Base-by-base conservation (phyloP, 2,797 vertebrate genomes). In the Microchirus variegatus region DNA sequence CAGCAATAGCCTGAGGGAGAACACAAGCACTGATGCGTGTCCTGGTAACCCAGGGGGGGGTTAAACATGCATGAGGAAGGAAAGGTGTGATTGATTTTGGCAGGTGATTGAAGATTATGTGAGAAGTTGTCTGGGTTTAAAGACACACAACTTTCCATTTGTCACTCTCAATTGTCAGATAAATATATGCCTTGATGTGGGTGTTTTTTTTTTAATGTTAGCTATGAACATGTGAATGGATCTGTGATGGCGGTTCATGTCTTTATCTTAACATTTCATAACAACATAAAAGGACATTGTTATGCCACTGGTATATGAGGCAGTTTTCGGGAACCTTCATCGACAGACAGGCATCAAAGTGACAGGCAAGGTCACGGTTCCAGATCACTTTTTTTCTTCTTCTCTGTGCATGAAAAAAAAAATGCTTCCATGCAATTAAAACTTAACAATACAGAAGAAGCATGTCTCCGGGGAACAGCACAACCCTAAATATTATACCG, bases 1-100 rank as follows among this genome's bases (percentile, higher is more conserved):
- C 78, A 79, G 77, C 72, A 52, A 10, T 78, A 79, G 77, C 74
- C 79, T 48, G 72, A 67, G 77, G 77, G 71, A 72, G 78, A 68
- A 82, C 65, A 75, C 64, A 59, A 53, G 75, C 80, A 59, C 58
- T 80, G 74, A 80, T 77, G 84, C 70, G 65, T 78, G 74, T 75
- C 85, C 71, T 62, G 70, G 79, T 55, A 77, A 86, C 73, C 57
- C 52, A 53, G 52, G 61, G 61, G 42, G 44, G 50, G 55, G 60
- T 77, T 74, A 69, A 77, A 67, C 56, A 71, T 65, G 58, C 46
- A 59, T 55, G 63, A 66, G 56, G 63, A 58, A 73, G 67, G 36
- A 53, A 64, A 68, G 65, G 65, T 68, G 67, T 31, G 9, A 62
- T 67, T 70, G 51, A 53, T 75, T 43, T 41, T 52, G 37, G 67